Evolutionary conservation across 2,888 invertebrate species (phyloP), one percentile per base, ranked within the genome.

Genomic region (Drosophila prostipennis): DNA sequence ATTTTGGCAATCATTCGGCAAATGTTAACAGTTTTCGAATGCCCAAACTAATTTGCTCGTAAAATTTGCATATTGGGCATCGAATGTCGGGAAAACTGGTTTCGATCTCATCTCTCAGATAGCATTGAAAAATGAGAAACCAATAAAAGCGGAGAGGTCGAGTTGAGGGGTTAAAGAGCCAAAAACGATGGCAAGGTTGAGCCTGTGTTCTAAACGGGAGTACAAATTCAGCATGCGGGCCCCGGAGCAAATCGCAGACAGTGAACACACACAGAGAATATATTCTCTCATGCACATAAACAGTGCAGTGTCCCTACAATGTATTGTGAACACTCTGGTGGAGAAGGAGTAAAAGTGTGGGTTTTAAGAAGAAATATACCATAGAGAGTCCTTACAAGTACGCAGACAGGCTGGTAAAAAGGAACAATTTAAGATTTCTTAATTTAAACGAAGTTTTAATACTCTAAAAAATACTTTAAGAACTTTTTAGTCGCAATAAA

Each of bases 241-340:
- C 74, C 61, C 71, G 69, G 53, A 69, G 76, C 49, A 58, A 68
- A 65, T 63, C 48, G 52, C 75, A 78, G 67, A 71, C 70, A 75
- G 65, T 58, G 59, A 65, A 14, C 49, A 67, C 43, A 59, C 39
- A 39, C 61, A 61, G 57, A 37, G 16, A 48, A 8, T 11, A 8
- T 11, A 8, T 11, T 26, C 37, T 19, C 67, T 52, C 48, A 56
- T 55, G 42, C 39, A 55, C 58, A 70, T 65, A 65, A 67, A 77
- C 83, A 87, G 87, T 87, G 86, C 84, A 84, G 77, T 80, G 86
- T 84, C 86, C 84, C 83, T 77, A 84, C 78, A 61, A 64, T 76
- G 82, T 73, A 85, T 80, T 63, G 75, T 70, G 74, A 26, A 43
- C 43, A 55, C 55, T 45, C 36, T 55, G 14, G 1, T 3, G 26